Conservation (phyloP, 2,888 invertebrate species). For the Clistopyga incitator region DNA sequence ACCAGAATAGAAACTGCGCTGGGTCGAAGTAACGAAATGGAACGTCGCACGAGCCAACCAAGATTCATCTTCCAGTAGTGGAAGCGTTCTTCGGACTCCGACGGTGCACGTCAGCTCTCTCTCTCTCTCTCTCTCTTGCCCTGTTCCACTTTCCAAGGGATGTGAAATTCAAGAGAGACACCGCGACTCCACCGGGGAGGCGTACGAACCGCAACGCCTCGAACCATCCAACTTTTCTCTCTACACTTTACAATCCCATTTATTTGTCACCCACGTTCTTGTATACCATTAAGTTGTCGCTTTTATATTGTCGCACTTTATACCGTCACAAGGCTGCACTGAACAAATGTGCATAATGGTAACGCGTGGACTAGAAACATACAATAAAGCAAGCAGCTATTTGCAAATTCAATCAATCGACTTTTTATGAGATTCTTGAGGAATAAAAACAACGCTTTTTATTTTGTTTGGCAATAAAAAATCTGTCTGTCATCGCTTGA, state of each 20-base stretch:
- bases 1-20: constrained; percentile 9
- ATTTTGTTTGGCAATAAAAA: too few species aligned
- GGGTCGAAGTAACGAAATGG: constrained; percentile 32
- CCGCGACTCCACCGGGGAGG: constrained; percentile 43
- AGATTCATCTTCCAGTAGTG: constrained; percentile 30
- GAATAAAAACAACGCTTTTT: too few species aligned
- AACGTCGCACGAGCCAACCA: constrained; percentile 19
- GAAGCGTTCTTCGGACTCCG: constrained; percentile 40
- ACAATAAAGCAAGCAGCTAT: background rate
- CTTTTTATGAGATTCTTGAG: background rate
- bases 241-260: constrained; percentile 62
- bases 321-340: background rate
- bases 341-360: background rate
- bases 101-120: constrained; percentile 20
- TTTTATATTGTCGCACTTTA: constrained; percentile 56
- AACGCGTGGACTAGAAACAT: background rate
- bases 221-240: constrained; percentile 57
- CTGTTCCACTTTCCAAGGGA: constrained; percentile 29
- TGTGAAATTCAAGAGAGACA: constrained; percentile 55
- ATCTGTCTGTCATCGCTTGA: too few species aligned
- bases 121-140: background rate
- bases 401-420: background rate
- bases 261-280: constrained; percentile 61
- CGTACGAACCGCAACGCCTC: constrained; percentile 51
- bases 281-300: constrained; percentile 60